Base-by-base conservation (phyloP, 2,113 vertebrate species). In the Ceyx melanurus region DNA sequence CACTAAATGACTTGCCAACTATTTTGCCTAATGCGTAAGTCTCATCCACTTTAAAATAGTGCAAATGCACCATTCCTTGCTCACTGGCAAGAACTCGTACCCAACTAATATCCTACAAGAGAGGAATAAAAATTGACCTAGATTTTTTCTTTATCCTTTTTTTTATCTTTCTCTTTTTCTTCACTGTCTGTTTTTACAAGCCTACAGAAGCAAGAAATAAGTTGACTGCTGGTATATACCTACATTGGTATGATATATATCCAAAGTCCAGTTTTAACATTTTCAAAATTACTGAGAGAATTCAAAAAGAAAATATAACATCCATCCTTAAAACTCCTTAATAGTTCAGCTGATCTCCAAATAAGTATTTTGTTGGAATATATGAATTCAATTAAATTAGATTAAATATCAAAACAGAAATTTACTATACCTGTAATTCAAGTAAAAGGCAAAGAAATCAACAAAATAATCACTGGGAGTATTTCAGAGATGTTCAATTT, bases 381-480 rank as follows among this genome's bases (percentile, higher is more conserved):
- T 18, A 65, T 40, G 35, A 42, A 50, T 50, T 56, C 16, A 79
- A 57, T 11, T 2, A 74, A 89, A 77, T 73, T 10, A 18, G 9
- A 66, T 48, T 58, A 73, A 90, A 77, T 67, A 71, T 6, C 12
- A 45, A 11, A 81, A 48, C 4, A 61, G 21, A 66, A 53, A 25
- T n/a, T 58, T 82, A 4, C 50, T 23, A 3, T 20, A 56, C 1
- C 2, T 46, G 6, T 80, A 11, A 56, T 58, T 92, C 8, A 67
- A 66, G 1, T 13, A 8, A 19, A n/a, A 78, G 29, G 29, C 10
- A 72, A n/a, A 80, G 5, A 86, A 75, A 74, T 46, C 8, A 76
- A 51, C 4, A 62, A 50, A 89, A 11, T 0, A 0, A 3, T 46
- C 40, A 65, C 20, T n/a, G 16, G 5, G 21, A 46, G 4, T 29